A percentile compares a stretch with the other conserved stretches of the same genome.
phyloP scores from a whole-genome alignment of 2,888 invertebrate species.

The Tetheella fluctuosa region DNA sequence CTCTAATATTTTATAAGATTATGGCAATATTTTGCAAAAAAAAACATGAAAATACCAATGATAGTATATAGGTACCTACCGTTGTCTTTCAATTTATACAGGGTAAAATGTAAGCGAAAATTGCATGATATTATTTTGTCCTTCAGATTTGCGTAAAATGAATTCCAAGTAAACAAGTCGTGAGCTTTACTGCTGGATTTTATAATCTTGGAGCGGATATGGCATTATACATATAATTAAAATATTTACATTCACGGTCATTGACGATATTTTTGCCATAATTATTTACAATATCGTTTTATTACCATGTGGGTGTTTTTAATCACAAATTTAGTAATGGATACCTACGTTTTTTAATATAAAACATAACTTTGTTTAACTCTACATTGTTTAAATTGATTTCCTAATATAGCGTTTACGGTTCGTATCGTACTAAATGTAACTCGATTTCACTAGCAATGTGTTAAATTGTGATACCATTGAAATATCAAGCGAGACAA shows the following conservation, averaged over 20 bases:
- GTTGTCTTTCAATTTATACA: background rate
- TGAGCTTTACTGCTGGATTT: constrained; percentile 17
- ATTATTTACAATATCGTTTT: background rate
- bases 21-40: too few relatives aligned
- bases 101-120: background rate
- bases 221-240: constrained; percentile 31
- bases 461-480: constrained; percentile 45
- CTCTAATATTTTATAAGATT: too few relatives aligned
- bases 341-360: background rate
- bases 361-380: background rate
- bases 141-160: background rate
- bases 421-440: constrained; percentile 41
- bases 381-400: constrained; percentile 17
- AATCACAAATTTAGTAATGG: background rate
- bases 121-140: background rate
- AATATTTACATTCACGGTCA: constrained; percentile 46
- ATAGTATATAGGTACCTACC: too few relatives aligned
- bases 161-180: background rate
- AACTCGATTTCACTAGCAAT: constrained; percentile 47
- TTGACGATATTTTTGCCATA: constrained; percentile 2
- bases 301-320: background rate
- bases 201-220: constrained; percentile 41
- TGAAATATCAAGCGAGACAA: constrained; percentile 51
- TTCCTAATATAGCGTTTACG: constrained; percentile 31
- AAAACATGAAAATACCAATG: too few relatives aligned